Percentiles rank a stretch among this genome's conserved stretches.
phyloP scores from a whole-genome alignment of 2,113 vertebrate species.

The Vidua macroura region DNA sequence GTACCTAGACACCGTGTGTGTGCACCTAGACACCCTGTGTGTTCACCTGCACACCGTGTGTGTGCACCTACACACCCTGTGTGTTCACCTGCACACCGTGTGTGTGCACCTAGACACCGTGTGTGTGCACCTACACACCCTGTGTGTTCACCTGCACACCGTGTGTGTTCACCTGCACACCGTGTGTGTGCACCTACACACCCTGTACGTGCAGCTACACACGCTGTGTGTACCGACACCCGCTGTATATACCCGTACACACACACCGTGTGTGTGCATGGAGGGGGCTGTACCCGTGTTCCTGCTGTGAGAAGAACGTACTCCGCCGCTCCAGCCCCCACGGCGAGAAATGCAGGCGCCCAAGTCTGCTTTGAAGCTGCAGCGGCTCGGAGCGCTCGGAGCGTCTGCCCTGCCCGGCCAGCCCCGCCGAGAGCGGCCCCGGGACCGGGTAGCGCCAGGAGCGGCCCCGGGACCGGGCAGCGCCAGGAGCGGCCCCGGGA shows the following conservation, averaged over 20 bases:
- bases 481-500: background rate
- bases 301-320: accelerated
- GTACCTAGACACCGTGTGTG: no score
- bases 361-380: accelerated
- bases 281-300: accelerated
- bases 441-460: background rate
- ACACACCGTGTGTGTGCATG: background rate
- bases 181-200: no score
- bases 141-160: background rate
- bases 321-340: accelerated
- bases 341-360: accelerated
- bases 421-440: background rate
- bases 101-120: accelerated
- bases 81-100: accelerated
- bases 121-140: no score
- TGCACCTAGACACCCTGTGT: accelerated
- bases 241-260: background rate
- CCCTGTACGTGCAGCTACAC: background rate
- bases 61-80: accelerated
- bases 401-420: background rate
- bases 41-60: accelerated
- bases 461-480: background rate
- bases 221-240: accelerated
- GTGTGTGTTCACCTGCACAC: no score
- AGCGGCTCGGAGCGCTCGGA: background rate